phyloP scores from a whole-genome alignment of 2,113 vertebrate species.

The Odobenus rosmarus region DNA sequence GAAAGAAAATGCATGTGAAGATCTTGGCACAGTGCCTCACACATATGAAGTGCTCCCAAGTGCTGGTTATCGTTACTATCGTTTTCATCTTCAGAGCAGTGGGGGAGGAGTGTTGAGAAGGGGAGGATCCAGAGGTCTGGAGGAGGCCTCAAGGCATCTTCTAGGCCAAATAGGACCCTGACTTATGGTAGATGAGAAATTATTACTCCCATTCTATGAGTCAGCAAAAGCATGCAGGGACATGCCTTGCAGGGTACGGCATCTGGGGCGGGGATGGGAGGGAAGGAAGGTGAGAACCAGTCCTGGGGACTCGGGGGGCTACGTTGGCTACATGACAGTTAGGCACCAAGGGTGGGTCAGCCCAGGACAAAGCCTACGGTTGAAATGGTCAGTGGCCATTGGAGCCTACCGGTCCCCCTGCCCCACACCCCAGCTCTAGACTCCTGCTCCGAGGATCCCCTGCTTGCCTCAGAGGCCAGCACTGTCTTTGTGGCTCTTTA shows the following conservation, averaged over 20 bases:
- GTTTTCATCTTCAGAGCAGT: not conserved
- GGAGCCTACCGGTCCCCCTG: not conserved
- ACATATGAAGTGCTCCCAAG: not conserved
- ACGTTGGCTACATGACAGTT: not conserved
- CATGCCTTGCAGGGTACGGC: not conserved
- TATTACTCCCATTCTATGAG: not conserved
- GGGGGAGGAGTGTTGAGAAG: not conserved
- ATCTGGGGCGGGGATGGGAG: not conserved
- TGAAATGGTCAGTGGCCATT: not conserved
- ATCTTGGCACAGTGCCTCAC: not conserved
- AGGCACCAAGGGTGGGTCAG: not conserved
- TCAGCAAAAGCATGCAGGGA: not conserved
- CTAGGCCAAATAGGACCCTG: not conserved
- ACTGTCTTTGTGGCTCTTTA: not conserved
- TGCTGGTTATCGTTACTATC: not conserved
- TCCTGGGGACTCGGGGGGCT: not conserved
- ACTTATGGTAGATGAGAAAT: conserved; percentile 11
- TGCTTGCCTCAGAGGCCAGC: not conserved
- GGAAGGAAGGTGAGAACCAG: not conserved
- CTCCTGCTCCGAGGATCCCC: not conserved
- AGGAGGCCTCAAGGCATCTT: not conserved
- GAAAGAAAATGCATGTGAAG: not conserved
- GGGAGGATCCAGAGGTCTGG: not conserved
- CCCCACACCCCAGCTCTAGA: not conserved
- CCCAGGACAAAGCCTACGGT: not conserved